Evolutionary conservation across 2,113 vertebrate genomes (phyloP), one percentile per base, ranked within the genome.

Genomic region (Tricholaema leucomelas): DNA sequence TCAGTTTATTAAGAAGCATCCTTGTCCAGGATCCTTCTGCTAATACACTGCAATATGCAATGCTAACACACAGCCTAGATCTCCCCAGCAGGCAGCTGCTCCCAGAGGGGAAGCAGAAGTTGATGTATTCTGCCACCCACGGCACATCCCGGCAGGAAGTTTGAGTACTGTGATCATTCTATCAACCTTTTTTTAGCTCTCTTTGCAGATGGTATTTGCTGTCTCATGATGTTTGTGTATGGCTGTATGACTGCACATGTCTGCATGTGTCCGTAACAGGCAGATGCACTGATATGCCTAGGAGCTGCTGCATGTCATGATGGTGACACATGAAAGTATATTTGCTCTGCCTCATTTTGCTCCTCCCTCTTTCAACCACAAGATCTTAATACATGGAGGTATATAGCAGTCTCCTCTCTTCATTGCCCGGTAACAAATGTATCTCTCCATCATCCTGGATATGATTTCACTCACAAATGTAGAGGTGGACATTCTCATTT

Each of bases 21-120:
- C 21, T 59, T 66, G 85, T 55, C 88, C 92, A 85, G 72, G 83
- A 92, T 54, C 59, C 58, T 55, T 87, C 64, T 89, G 75, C 65
- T 91, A 73, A 79, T 48, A 63, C 92, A 81, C 56, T 59, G 76
- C 75, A 73, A 31, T 50, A 50, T 17, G 50, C 65, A 81, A 87
- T 87, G 84, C 42, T 87, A 72, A 81, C 33, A 56, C 14, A 77
- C 17, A 6, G 11, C 69, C 72, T 59, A 4, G 19, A 8, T 87
- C 24, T 78, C 54, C 93, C 61, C 78, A 77, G 86, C 50, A 91
- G 64, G 71, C 85, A 89, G 85, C 81, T 85, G 54, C 77, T 96
- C 71, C 92, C 86, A 85, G 54, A 93, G 58, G 56, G 27, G 21
- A 91, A 65, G 33, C 87, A 86, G 30, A 36, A 82, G 28, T 18